These are phyloP conservation scores for Cottus gobio DNA, from an alignment of 2,113 vertebrate genomes.

Conservation along the genomic window DNA sequence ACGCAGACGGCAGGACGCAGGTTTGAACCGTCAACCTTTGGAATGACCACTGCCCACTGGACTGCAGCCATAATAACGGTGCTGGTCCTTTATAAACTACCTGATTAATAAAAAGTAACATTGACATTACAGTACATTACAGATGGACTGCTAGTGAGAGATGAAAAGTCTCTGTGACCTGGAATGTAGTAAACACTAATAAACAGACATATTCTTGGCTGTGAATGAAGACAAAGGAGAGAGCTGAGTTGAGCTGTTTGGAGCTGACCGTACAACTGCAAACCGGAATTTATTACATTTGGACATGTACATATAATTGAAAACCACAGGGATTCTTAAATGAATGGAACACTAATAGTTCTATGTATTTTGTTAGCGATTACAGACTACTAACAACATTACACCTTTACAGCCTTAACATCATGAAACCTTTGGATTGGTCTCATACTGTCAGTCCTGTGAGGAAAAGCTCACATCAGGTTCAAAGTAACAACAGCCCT, in stretches of 20 bases:
- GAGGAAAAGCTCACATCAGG: conserved; percentile 7
- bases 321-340: conserved; percentile 35
- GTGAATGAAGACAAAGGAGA: conserved; percentile 13
- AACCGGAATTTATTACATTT: conserved; percentile 44
- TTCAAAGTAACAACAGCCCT: background rate
- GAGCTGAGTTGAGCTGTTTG: conserved; percentile 4
- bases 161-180: background rate
- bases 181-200: background rate
- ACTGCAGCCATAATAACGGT: background rate
- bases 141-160: too few species aligned
- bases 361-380: conserved; percentile 23
- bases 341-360: conserved; percentile 32
- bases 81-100: background rate
- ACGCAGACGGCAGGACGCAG: too few species aligned
- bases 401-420: conserved; percentile 26
- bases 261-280: conserved; percentile 14
- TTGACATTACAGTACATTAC: background rate
- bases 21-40: too few species aligned
- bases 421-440: background rate
- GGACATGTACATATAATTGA: conserved; percentile 28
- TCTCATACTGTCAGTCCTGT: background rate
- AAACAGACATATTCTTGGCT: background rate
- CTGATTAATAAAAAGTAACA: background rate
- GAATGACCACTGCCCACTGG: too few species aligned
- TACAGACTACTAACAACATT: conserved; percentile 33